phyloP scores from a whole-genome alignment of 2,113 vertebrate genomes.

The Peromyscus maniculatus region DNA sequence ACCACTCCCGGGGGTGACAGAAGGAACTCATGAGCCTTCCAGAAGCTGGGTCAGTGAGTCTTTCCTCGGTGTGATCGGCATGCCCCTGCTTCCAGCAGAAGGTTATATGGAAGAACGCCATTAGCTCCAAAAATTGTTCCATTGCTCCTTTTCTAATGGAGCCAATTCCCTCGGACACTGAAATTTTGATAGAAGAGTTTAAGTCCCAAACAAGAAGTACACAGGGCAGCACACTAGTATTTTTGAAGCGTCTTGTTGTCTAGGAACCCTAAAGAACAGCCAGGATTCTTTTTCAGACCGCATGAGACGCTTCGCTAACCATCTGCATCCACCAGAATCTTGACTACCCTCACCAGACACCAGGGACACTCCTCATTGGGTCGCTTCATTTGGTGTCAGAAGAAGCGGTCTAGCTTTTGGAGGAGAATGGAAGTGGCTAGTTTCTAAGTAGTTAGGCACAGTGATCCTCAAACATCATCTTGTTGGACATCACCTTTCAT shows the following conservation, averaged over 20 bases:
- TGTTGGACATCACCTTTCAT: background rate
- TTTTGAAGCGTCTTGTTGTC: slow-evolving; percentile 7
- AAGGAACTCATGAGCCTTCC: background rate
- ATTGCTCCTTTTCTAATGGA: background rate
- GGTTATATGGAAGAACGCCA: background rate
- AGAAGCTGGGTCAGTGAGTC: background rate
- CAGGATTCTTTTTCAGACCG: background rate
- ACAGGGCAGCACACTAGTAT: background rate
- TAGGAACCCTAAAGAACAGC: background rate
- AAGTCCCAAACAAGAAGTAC: background rate
- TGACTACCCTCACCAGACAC: background rate
- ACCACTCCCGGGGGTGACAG: background rate
- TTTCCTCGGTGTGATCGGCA: background rate
- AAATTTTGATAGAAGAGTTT: slow-evolving; percentile 8
- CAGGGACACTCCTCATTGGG: background rate
- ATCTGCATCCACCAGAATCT: background rate
- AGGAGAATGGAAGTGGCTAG: background rate
- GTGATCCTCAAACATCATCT: slow-evolving; percentile 2
- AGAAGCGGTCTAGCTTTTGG: background rate
- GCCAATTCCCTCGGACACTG: background rate
- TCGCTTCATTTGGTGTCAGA: background rate
- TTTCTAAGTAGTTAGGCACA: background rate
- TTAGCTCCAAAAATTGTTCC: background rate
- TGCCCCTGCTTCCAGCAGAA: background rate
- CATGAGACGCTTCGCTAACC: background rate